Evolutionary conservation across 2,113 vertebrate species (phyloP).

Genomic region (Epinephelus fuscoguttatus): DNA sequence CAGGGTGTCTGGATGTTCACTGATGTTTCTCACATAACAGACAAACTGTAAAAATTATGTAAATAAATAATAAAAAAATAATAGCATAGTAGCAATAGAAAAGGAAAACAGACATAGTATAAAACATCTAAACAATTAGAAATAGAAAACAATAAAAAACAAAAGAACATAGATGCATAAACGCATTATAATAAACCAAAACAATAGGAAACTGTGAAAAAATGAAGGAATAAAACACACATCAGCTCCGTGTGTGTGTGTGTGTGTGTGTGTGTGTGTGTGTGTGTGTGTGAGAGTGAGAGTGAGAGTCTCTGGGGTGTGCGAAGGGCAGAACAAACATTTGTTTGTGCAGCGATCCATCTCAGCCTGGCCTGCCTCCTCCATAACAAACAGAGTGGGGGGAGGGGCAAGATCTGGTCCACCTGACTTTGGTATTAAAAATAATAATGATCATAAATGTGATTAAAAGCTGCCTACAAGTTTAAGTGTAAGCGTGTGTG

Average conservation of each 20-base stretch:
- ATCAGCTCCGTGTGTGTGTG: conserved; percentile 19
- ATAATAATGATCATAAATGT: too few species aligned
- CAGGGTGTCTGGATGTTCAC: conserved; percentile 19
- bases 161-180: background rate
- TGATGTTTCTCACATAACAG: background rate
- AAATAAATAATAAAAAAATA: too few species aligned
- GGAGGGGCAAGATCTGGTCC: background rate
- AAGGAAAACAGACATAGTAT: background rate
- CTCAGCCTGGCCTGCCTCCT: conserved; percentile 62
- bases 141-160: background rate
- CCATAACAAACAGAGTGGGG: conserved; percentile 57
- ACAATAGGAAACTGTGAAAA: conserved; percentile 5
- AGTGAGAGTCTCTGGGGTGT: conserved; percentile 82
- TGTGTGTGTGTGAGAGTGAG: background rate
- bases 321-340: conserved; percentile 92
- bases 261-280: conserved; percentile 52
- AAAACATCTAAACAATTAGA: background rate
- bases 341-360: conserved; percentile 89
- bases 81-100: background rate
- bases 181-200: background rate
- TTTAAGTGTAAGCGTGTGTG: too few species aligned
- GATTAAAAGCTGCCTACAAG: too few species aligned
- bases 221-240: background rate
- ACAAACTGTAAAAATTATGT: background rate
- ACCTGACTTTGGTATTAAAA: too few species aligned